Conservation (phyloP, 2,888 invertebrate species). For the Euplexia lucipara region DNA sequence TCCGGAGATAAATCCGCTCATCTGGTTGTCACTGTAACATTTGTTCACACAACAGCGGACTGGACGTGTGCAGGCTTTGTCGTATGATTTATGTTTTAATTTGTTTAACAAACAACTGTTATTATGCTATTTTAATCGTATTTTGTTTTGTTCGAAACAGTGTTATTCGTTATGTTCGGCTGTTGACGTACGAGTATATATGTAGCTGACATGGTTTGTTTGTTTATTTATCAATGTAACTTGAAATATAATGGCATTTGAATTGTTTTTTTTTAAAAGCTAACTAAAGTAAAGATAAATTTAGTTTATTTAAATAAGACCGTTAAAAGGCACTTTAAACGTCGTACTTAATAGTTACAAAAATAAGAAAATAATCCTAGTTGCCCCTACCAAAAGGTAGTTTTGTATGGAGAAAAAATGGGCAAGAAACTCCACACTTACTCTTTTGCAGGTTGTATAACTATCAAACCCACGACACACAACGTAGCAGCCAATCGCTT, state of each 20-base stretch:
- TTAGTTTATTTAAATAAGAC: too few relatives aligned
- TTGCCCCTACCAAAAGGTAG: too few relatives aligned
- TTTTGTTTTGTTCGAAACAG: slow-evolving; percentile 24
- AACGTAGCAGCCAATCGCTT: too few relatives aligned
- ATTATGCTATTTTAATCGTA: neutral
- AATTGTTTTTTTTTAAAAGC: neutral
- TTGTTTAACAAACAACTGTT: slow-evolving; percentile 22
- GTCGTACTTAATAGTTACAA: too few relatives aligned
- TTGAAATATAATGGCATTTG: neutral
- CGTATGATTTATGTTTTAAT: slow-evolving; percentile 40
- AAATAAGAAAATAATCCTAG: too few relatives aligned
- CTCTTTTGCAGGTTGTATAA: too few relatives aligned
- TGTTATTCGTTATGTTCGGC: slow-evolving; percentile 8
- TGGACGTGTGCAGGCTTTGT: slow-evolving; percentile 4
- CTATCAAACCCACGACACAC: too few relatives aligned
- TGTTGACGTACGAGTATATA: neutral
- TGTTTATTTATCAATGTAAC: neutral
- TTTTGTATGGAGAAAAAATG: too few relatives aligned
- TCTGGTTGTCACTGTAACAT: too few relatives aligned
- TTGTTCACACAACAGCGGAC: neutral
- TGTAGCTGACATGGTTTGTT: neutral
- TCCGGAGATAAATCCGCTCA: too few relatives aligned
- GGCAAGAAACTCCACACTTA: too few relatives aligned
- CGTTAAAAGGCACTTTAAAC: too few relatives aligned
- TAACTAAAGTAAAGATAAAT: neutral